Conservation (phyloP, 2,113 vertebrate genomes). For the Cynopterus brachyotis region DNA sequence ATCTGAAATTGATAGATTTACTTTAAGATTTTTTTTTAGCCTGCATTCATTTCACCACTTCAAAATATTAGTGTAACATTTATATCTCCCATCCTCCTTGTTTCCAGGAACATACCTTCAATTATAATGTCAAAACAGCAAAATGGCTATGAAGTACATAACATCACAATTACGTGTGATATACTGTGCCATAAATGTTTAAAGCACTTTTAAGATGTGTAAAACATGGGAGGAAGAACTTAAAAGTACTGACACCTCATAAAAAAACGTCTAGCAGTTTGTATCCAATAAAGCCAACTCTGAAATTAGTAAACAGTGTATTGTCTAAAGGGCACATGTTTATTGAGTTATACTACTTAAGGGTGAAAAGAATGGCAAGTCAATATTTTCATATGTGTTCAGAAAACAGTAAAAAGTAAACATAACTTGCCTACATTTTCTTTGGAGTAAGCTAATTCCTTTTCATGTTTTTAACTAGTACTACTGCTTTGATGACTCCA, state of each 20-base stretch:
- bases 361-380: neutral
- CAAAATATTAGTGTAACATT: neutral
- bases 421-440: neutral
- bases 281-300: neutral
- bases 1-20: neutral
- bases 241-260: neutral
- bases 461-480: neutral
- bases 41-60: neutral
- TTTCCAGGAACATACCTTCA: neutral
- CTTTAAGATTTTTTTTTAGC: neutral
- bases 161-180: too few relatives aligned
- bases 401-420: slow-evolving; percentile 23
- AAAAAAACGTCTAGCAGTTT: neutral
- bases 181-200: neutral
- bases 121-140: neutral
- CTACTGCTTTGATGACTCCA: neutral
- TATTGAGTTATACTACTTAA: neutral
- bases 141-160: neutral
- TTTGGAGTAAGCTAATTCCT: neutral
- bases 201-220: neutral
- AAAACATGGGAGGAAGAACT: neutral
- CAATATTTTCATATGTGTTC: neutral
- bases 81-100: neutral
- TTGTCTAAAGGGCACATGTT: neutral
- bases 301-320: neutral